phyloP scores from a whole-genome alignment of 1,140 invertebrate species.

The Drosophila funebris region DNA sequence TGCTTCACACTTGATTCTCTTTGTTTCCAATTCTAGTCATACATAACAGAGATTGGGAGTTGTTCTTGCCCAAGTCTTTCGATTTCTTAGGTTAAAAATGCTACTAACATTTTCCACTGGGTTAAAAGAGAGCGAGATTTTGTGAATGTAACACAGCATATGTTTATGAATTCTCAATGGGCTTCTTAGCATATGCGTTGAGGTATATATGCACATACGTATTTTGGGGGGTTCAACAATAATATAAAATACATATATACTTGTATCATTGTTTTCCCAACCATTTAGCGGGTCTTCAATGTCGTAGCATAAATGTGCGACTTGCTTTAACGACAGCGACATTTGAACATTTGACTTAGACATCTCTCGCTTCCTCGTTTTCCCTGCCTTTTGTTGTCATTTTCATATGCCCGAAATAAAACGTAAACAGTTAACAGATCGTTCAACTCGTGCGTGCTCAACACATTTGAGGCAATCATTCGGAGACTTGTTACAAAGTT shows the following conservation, averaged over 20 bases:
- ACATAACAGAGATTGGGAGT: constrained; percentile 26
- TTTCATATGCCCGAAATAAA: constrained; percentile 2
- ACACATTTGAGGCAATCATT: constrained; percentile 17
- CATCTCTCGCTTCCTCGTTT: constrained; percentile 18
- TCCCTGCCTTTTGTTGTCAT: constrained; percentile 27
- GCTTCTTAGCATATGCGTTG: not conserved
- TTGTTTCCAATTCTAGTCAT: constrained; percentile 22
- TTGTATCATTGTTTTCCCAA: constrained; percentile 54
- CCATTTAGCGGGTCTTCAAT: constrained; percentile 61
- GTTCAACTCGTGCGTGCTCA: constrained; percentile 60
- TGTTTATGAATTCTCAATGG: constrained; percentile 1
- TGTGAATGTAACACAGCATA: constrained; percentile 4
- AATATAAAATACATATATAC: constrained; percentile 32
- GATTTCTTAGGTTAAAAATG: constrained; percentile 43
- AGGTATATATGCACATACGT: constrained; percentile 2
- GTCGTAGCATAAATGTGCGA: constrained; percentile 45
- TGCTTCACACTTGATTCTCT: not conserved
- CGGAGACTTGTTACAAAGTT: constrained; percentile 54
- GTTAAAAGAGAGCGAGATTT: constrained; percentile 4
- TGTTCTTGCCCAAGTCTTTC: constrained; percentile 40
- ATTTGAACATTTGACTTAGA: constrained; percentile 37
- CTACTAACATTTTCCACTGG: constrained; percentile 19
- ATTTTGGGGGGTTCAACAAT: constrained; percentile 42
- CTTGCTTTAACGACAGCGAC: constrained; percentile 40
- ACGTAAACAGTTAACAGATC: constrained; percentile 48